Evolutionary conservation across 2,797 vertebrate genomes (phyloP), one percentile per base, ranked within the genome.

Genomic region (Sorex maritimensis): DNA sequence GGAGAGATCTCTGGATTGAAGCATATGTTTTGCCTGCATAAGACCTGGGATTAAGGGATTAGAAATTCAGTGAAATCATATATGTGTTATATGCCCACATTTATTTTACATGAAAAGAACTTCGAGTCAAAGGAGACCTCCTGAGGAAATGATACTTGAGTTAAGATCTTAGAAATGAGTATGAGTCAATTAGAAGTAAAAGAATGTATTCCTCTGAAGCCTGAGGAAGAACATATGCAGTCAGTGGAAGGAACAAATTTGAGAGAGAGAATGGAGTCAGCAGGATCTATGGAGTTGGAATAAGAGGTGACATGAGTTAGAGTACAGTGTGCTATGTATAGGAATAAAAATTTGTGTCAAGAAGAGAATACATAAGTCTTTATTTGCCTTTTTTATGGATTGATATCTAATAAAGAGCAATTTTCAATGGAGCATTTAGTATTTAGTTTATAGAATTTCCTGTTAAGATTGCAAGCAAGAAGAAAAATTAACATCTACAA

Each of bases 401-500:
- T 74, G 69, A 87, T 0, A n/a, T 17, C 19, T 30, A 90, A 38
- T 46, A 91, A 82, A 75, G 68, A 23, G 9, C 34, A 12, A 28
- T 6, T 69, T 92, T 82, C 38, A 26, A 30, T 55, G 52, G 52
- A 55, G 52, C 52, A 55, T 69, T 61, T 69, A 82, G 5, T 26
- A 24, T 69, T 72, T 73, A 61, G 15, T 63, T 65, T 75, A 46
- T 11, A 77, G 15, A 24, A 72, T 81, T 72, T 30, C 24, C 44
- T 84, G 8, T 30, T 63, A 34, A 92, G 9, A 90, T 5, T 67
- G 15, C 75, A 68, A 80, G 4, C 49, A 41, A 90, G 23, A 63
- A 49, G 28, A 84, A 26, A 88, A 72, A 65, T 65, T 77, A 87
- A 55, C 15, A 83, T n/a, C 67, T 71, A 19, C 41, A 52, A 85